Conservation (phyloP, 2,113 vertebrate species). For the rat (Rattus norvegicus) region GRCr8 NC_086037.1:34715501-34716000, state of each 20-base stretch:
- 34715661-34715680: background rate
- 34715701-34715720: background rate
- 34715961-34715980: constrained; percentile 73
- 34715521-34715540: background rate
- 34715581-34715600: constrained; percentile 27
- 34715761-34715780: constrained; percentile 77
- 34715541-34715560: background rate
- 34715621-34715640: background rate
- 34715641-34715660: background rate
- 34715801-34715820: constrained; percentile 70
- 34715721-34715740: background rate
- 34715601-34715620: background rate
- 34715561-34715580: background rate
- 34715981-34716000: constrained; percentile 75
- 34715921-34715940: constrained; percentile 75
- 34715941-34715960: constrained; percentile 57
- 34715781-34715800: constrained; percentile 79
- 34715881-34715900: constrained; percentile 86
- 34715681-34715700: background rate
- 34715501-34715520: background rate
- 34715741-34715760: constrained; percentile 33
- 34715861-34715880: constrained; percentile 87
- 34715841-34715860: constrained; percentile 85
- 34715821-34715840: constrained; percentile 80
- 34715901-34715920: constrained; percentile 84